A percentile compares a stretch with the other conserved stretches of the same genome.
phyloP scores from a whole-genome alignment of 2,113 vertebrate species.

The Pontoporia blainvillei region DNA sequence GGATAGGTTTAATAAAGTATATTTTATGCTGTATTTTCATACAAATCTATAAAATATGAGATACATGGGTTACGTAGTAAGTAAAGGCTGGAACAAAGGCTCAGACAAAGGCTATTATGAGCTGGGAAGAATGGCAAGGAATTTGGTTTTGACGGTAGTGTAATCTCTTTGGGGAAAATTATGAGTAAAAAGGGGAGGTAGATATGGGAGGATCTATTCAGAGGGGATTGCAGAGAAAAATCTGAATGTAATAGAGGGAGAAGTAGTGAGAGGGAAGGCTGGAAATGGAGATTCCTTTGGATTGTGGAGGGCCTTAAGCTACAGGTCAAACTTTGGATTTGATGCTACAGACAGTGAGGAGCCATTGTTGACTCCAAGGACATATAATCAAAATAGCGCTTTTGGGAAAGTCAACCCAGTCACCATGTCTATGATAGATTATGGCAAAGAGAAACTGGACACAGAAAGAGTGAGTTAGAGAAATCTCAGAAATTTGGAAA shows the following conservation, averaged over 20 bases:
- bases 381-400: neutral
- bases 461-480: neutral
- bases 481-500: conserved; percentile 28
- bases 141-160: neutral
- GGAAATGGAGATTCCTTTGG: neutral
- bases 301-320: neutral
- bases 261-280: neutral
- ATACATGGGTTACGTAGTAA: neutral
- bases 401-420: neutral
- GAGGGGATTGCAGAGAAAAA: neutral
- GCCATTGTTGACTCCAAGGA: neutral
- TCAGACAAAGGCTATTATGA: neutral
- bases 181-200: neutral
- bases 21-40: conserved; percentile 20
- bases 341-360: neutral
- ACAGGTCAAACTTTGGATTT: neutral
- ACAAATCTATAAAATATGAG: conserved; percentile 19
- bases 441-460: conserved; percentile 16
- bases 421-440: neutral
- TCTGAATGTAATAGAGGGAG: neutral
- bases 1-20: neutral
- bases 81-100: conserved; percentile 13
- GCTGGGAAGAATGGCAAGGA: neutral
- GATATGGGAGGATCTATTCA: neutral
- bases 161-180: neutral